Base-by-base conservation (phyloP, 2,113 vertebrate species). In the Tupaia tana region DNA sequence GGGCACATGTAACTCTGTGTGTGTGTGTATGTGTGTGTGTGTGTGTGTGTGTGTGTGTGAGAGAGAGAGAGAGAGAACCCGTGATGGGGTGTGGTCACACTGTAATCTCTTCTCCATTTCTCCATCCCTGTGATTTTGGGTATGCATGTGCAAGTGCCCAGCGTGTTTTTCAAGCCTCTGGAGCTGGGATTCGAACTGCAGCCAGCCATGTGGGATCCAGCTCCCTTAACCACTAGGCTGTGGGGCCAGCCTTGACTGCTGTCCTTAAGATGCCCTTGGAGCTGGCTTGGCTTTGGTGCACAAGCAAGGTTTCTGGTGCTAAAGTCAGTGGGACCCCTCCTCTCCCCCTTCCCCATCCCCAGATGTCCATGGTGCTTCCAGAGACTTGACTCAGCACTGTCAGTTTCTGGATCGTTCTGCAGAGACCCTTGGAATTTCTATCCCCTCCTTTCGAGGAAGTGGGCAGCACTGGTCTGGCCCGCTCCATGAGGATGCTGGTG, bases 381-480 rank as follows among this genome's bases (percentile, higher is more conserved):
- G 94, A 61, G 52, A 84, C 58, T 43, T n/a, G 14, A 24, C 73
- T 75, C 18, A 6, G 63, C 34, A 9, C 56, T 70, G 79, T 82
- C 58, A 1, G 7, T 43, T 82, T 89, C 95, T 52, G 64, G 70
- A 59, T 86, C 8, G 0, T 66, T 93, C 66, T 93, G 13, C 12
- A 75, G 84, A 79, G 86, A 61, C 69, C 56, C 24, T 94, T 70
- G 67, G 75, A 89, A 75, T 96, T 86, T 79, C 93, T 90, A 86
- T 89, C 29, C 66, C 12, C 52, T 87, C 80, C 82, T 92, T 89
- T 58, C 64, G 24, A 11, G 73, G 86, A 77, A 90, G 70, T 75
- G 27, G 81, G 77, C 73, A 89, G 69, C 14, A 8, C 75, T 71
- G 8, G 5, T 61, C 78, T 82, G 67, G 58, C 89, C 27, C 27